These are phyloP conservation scores for Python bivittatus DNA, from an alignment of 2,113 vertebrate species.

Conservation along the genomic window DNA sequence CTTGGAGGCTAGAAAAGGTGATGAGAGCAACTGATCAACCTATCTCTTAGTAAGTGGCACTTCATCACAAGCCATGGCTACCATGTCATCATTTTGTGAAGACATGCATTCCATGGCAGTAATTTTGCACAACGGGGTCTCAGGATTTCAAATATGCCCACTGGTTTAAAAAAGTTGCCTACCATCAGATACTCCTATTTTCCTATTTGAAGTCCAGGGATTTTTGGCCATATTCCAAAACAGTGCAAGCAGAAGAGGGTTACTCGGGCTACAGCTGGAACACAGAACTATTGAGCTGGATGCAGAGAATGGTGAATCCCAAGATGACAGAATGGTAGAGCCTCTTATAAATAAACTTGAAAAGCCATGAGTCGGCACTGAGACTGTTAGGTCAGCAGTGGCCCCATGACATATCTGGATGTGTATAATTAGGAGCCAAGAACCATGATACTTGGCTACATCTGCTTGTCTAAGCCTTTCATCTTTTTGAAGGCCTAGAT, in stretches of 20 bases:
- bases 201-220: background rate
- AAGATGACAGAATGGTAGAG: background rate
- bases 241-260: background rate
- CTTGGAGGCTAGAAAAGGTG: no score
- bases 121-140: background rate
- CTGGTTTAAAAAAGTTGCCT: background rate
- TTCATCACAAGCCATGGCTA: background rate
- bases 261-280: background rate
- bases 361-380: background rate
- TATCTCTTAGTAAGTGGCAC: background rate
- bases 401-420: background rate
- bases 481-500: background rate
- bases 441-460: background rate
- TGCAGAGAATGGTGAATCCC: no score
- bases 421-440: background rate
- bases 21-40: no score
- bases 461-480: background rate
- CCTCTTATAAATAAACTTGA: background rate
- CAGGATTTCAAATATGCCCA: background rate
- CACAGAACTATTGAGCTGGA: background rate
- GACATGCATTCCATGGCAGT: background rate
- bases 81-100: background rate
- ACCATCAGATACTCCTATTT: background rate
- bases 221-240: background rate
- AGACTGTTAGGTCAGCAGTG: background rate